Conservation (phyloP, 2,888 invertebrate genomes). For the Melanargia galathea region DNA sequence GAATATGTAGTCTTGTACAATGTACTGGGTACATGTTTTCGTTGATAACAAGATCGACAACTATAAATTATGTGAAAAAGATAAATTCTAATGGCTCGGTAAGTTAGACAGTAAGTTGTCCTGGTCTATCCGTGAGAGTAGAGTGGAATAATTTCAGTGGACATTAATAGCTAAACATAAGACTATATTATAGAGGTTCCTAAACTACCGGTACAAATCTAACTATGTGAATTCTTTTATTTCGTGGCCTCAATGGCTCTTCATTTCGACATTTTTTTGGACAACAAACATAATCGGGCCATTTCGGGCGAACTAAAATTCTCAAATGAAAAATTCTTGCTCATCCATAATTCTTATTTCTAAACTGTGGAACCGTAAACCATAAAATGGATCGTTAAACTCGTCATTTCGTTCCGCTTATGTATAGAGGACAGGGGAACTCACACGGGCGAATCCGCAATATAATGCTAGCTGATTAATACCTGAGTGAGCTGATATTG, state of each 20-base stretch:
- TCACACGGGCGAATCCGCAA: background rate
- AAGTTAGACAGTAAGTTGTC: too few species aligned
- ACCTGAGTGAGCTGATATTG: constrained; percentile 4
- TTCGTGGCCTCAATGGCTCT: background rate
- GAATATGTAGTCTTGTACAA: constrained; percentile 17
- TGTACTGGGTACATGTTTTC: background rate
- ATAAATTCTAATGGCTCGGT: too few species aligned
- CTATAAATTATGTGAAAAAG: constrained; percentile 9
- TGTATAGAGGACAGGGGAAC: constrained; percentile 4
- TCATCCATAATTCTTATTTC: background rate
- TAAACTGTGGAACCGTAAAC: constrained; percentile 8
- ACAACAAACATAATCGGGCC: background rate
- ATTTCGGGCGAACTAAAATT: background rate
- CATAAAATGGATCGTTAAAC: constrained; percentile 7
- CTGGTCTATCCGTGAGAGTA: too few species aligned
- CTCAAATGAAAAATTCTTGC: background rate
- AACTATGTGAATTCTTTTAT: background rate
- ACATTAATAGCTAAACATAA: too few species aligned
- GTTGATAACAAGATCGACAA: constrained; percentile 14
- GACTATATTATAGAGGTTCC: too few species aligned
- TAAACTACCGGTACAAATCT: too few species aligned
- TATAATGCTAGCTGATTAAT: background rate
- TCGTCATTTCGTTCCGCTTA: constrained; percentile 9
- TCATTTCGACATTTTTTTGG: background rate
- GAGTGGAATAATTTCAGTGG: too few species aligned